A percentile compares a stretch with the other conserved stretches of the same genome.
Conservation (phyloP, 1,140 invertebrate genomes). For the Magallana gigas region DNA sequence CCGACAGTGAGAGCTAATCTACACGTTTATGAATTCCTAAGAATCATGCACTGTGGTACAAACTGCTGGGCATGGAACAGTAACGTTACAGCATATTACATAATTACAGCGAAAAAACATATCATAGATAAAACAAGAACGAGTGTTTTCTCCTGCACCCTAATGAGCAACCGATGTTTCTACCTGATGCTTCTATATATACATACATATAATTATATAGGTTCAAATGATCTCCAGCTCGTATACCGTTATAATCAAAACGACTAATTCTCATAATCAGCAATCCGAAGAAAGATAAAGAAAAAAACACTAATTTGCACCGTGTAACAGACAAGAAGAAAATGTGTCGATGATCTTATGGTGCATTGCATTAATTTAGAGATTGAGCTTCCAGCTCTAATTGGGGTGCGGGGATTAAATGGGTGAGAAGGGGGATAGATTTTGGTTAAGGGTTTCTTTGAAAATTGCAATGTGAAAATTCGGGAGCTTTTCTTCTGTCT, state of each 20-base stretch:
- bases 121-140: background rate
- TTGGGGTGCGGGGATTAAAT: background rate
- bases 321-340: too few relatives aligned
- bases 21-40: background rate
- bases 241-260: too few relatives aligned
- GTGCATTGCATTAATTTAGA: background rate
- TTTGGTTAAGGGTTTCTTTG: background rate
- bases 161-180: background rate
- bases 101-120: background rate
- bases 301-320: too few relatives aligned
- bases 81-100: slow-evolving; percentile 4
- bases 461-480: background rate
- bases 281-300: too few relatives aligned
- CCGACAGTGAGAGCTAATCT: too few relatives aligned
- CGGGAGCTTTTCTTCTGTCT: background rate
- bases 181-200: background rate
- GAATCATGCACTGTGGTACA: background rate
- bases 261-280: too few relatives aligned
- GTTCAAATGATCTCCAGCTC: too few relatives aligned
- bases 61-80: background rate
- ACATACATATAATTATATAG: too few relatives aligned
- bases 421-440: background rate
- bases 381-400: background rate
- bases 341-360: background rate
- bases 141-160: background rate